Conservation (phyloP, 2,888 invertebrate genomes). For the Onchidella celtica region DNA sequence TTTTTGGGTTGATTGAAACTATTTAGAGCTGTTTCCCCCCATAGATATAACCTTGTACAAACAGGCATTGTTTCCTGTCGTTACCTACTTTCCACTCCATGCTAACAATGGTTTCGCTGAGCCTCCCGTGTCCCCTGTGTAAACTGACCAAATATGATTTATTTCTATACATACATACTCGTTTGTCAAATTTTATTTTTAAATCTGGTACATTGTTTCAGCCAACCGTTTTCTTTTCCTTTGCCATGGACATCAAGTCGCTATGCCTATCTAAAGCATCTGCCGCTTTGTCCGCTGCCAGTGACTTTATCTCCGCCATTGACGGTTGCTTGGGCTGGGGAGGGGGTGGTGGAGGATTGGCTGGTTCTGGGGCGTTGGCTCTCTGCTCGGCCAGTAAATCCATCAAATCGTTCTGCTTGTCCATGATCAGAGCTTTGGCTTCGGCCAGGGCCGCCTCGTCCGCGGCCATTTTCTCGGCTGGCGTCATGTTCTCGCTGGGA, state of each 20-base stretch:
- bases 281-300: slow-evolving; percentile 22
- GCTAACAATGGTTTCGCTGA: too few relatives aligned
- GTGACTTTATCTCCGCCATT: slow-evolving; percentile 2
- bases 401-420: slow-evolving; percentile 29
- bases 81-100: too few relatives aligned
- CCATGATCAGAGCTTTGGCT: slow-evolving; percentile 6
- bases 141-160: too few relatives aligned
- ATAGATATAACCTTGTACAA: too few relatives aligned
- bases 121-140: too few relatives aligned
- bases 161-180: too few relatives aligned
- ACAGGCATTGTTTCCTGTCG: too few relatives aligned
- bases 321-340: slow-evolving; percentile 10
- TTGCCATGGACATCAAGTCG: slow-evolving; percentile 18
- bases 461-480: neutral
- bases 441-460: slow-evolving; percentile 7
- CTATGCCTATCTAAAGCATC: slow-evolving; percentile 7
- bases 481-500: neutral
- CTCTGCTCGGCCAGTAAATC: slow-evolving; percentile 18
- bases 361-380: neutral
- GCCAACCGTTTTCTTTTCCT: too few relatives aligned
- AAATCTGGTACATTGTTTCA: too few relatives aligned
- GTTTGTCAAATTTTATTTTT: too few relatives aligned
- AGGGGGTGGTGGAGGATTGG: neutral
- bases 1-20: too few relatives aligned
- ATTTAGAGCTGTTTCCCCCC: too few relatives aligned